These are phyloP conservation scores for Rhynchonycteris naso DNA, from an alignment of 2,797 vertebrate species.

Conservation along the genomic window DNA sequence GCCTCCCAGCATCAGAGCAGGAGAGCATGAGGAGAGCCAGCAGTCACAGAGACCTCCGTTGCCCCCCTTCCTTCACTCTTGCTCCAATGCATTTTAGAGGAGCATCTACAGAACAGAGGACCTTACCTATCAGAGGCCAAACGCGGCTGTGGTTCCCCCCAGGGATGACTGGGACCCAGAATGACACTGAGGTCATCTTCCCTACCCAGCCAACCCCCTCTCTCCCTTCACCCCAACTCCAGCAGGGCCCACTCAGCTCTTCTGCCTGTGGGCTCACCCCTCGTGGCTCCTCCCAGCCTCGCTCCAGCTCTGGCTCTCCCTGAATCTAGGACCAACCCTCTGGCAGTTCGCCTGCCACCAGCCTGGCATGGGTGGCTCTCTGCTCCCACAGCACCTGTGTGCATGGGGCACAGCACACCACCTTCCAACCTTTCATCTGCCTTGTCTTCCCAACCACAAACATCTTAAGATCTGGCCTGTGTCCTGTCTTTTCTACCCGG, in stretches of 20 bases:
- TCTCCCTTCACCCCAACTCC: neutral
- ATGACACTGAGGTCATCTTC: neutral
- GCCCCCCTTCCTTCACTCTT: neutral
- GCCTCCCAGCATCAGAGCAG: neutral
- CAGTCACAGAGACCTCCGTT: accelerated
- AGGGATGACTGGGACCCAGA: neutral
- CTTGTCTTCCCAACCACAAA: neutral
- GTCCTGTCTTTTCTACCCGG: accelerated
- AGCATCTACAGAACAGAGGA: neutral
- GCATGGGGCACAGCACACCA: accelerated
- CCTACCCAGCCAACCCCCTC: accelerated
- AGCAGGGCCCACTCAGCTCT: neutral
- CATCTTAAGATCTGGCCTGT: too few relatives aligned
- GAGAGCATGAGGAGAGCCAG: accelerated
- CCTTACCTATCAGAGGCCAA: neutral
- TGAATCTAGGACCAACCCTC: accelerated
- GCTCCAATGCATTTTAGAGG: neutral
- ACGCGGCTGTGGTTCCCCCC: accelerated
- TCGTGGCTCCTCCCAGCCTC: neutral
- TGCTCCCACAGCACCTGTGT: neutral
- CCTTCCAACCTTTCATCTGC: accelerated
- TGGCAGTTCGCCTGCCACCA: accelerated
- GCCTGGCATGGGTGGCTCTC: too few relatives aligned
- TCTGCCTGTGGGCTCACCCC: neutral
- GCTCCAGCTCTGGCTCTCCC: too few relatives aligned